Conservation (phyloP, 37 sponge, comb jelly and placozoan genomes). For the Trichoplax adhaerens region DNA sequence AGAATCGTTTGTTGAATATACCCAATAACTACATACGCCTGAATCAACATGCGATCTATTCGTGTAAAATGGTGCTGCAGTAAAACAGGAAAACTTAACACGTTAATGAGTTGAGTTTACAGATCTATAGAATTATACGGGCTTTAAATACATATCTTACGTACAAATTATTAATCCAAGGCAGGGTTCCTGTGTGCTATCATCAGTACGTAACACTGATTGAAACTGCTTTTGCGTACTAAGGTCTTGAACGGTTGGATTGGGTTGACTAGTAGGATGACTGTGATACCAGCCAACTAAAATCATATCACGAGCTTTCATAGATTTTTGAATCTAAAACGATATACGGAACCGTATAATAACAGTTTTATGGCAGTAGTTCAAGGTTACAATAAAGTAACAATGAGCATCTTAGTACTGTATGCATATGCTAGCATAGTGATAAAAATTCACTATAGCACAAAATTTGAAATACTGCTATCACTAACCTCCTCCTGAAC, state of each 20-base stretch:
- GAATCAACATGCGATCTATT: no score
- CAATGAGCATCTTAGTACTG: neutral
- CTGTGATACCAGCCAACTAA: conserved; percentile 89
- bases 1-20: no score
- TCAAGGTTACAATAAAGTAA: neutral
- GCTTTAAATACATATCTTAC: neutral
- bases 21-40: no score
- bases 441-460: neutral
- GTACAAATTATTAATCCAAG: conserved; percentile 40
- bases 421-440: neutral
- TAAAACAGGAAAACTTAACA: no score
- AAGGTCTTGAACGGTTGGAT: conserved; percentile 62
- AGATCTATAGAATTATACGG: neutral
- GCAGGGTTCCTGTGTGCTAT: conserved; percentile 43
- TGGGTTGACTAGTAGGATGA: conserved; percentile 55
- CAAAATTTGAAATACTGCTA: no score
- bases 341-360: neutral
- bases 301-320: conserved; percentile 20
- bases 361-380: neutral
- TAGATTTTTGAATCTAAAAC: neutral
- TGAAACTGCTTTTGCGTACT: conserved; percentile 55
- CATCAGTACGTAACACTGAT: conserved; percentile 19
- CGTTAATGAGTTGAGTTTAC: neutral
- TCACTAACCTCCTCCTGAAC: conserved; percentile 21
- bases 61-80: no score